A percentile compares a stretch with the other conserved stretches of the same genome.
Evolutionary conservation across 64 coral and sea anemone genomes (phyloP).

Genomic region (Pachyseris speciosa): DNA sequence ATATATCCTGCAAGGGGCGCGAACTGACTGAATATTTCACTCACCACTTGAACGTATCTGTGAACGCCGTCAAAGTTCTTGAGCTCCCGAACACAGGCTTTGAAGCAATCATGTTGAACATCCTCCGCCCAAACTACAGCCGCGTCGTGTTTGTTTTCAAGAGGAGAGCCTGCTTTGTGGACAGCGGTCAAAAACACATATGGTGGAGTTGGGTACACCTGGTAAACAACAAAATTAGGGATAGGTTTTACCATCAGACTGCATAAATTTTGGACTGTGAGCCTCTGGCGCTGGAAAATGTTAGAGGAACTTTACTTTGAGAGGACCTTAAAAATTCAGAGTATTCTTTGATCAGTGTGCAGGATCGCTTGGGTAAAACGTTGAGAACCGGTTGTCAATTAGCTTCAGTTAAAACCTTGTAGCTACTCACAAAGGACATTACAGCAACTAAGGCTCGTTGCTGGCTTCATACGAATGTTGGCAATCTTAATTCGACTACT

Average conservation of each 20-base stretch:
- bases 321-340: too few species aligned
- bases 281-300: neutral
- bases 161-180: neutral
- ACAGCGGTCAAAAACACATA: slow-evolving; percentile 67
- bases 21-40: neutral
- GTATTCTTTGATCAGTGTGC: too few species aligned
- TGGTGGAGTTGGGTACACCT: slow-evolving; percentile 30
- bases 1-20: neutral
- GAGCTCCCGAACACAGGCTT: slow-evolving; percentile 67
- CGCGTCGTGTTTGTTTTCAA: slow-evolving; percentile 46
- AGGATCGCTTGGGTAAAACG: too few species aligned
- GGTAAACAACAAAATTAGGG: neutral
- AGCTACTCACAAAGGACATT: too few species aligned
- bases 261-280: neutral
- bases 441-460: too few species aligned
- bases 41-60: slow-evolving; percentile 45
- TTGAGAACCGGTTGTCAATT: too few species aligned
- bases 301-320: too few species aligned
- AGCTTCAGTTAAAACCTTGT: too few species aligned
- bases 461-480: too few species aligned
- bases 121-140: slow-evolving; percentile 73
- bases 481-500: too few species aligned
- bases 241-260: neutral
- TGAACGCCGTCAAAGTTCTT: slow-evolving; percentile 80
- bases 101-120: slow-evolving; percentile 15